phyloP scores from a whole-genome alignment of 2,113 vertebrate genomes.

The Lepisosteus oculatus region DNA sequence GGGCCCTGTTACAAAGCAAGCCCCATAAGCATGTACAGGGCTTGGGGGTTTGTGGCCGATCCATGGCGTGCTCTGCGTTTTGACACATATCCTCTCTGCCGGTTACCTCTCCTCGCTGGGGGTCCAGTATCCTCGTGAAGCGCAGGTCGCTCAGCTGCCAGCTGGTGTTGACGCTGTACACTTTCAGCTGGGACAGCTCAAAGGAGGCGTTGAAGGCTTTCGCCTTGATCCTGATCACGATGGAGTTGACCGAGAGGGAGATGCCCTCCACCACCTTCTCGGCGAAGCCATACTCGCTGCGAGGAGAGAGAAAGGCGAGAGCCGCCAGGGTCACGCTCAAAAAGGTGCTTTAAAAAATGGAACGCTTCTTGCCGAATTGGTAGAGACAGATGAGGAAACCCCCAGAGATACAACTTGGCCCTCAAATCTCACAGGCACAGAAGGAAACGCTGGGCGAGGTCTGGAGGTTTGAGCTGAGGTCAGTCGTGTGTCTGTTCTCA shows the following conservation, averaged over 20 bases:
- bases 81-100: no score
- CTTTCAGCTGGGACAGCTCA: constrained; percentile 94
- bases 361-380: no score
- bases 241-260: constrained; percentile 94
- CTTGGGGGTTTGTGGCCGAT: no score
- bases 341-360: no score
- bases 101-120: constrained; percentile 85
- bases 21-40: no score
- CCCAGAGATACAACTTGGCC: no score
- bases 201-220: constrained; percentile 98
- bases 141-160: constrained; percentile 86
- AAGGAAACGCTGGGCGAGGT: neutral
- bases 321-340: no score
- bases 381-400: no score
- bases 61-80: no score
- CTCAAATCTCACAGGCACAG: neutral
- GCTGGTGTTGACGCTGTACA: constrained; percentile 93
- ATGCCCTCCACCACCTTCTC: constrained; percentile 98
- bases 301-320: constrained; percentile 28
- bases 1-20: no score
- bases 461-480: no score
- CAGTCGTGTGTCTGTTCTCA: no score
- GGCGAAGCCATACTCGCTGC: constrained; percentile 96
- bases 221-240: constrained; percentile 90
- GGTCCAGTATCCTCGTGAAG: constrained; percentile 88